These are phyloP conservation scores for Orius insidiosus DNA, from an alignment of 1,140 invertebrate genomes.

Conservation along the genomic window DNA sequence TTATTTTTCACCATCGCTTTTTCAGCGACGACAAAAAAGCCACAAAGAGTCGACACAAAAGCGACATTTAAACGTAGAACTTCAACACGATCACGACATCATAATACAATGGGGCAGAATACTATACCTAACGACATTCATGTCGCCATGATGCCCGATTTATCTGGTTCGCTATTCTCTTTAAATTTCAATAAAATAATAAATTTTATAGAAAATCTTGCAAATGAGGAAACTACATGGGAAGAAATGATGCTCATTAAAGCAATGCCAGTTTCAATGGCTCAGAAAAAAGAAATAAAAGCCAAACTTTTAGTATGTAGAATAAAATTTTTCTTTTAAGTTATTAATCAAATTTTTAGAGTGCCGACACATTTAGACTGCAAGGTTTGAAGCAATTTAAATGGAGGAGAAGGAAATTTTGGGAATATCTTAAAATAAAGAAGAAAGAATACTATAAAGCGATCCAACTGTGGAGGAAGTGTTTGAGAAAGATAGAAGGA, in stretches of 20 bases:
- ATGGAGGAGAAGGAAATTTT: conserved; percentile 53
- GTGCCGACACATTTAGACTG: conserved; percentile 53
- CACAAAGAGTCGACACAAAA: conserved; percentile 27
- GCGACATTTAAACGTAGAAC: conserved; percentile 40
- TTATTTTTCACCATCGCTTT: conserved; percentile 14
- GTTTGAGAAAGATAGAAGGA: conserved; percentile 55
- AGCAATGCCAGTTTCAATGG: conserved; percentile 62
- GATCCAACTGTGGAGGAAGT: conserved; percentile 50
- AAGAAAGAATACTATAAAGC: conserved; percentile 42
- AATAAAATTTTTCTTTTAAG: background rate
- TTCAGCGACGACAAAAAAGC: conserved; percentile 31
- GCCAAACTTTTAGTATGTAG: conserved; percentile 49
- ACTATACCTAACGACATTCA: conserved; percentile 43
- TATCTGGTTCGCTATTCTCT: conserved; percentile 35
- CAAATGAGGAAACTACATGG: conserved; percentile 68
- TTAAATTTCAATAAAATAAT: background rate
- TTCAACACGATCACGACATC: conserved; percentile 33
- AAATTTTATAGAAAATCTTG: conserved; percentile 41
- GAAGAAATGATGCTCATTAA: conserved; percentile 74
- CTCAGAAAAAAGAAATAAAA: conserved; percentile 60
- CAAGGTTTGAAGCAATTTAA: conserved; percentile 63
- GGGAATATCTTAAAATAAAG: conserved; percentile 38
- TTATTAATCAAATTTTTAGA: conserved; percentile 29
- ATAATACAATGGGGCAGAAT: conserved; percentile 19
- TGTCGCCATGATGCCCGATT: conserved; percentile 54